phyloP scores from a whole-genome alignment of 2,797 vertebrate species.

The Sebastes trivittatus region DNA sequence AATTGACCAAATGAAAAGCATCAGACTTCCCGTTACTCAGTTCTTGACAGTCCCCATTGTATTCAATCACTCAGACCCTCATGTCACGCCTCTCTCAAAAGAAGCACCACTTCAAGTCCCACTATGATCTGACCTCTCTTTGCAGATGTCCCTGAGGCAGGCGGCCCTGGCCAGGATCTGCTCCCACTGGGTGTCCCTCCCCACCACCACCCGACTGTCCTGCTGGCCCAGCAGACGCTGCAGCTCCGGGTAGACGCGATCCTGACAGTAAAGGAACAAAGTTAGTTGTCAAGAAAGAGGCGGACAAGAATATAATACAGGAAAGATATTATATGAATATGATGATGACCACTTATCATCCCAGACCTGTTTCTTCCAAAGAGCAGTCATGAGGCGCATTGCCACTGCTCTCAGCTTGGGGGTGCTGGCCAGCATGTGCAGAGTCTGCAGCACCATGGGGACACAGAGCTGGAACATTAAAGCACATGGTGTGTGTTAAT shows the following conservation, averaged over 20 bases:
- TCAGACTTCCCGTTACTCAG: not conserved
- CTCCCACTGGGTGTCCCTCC: constrained; percentile 92
- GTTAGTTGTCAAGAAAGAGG: not conserved
- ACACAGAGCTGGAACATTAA: constrained; percentile 88
- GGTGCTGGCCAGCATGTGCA: constrained; percentile 85
- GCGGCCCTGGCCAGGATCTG: constrained; percentile 90
- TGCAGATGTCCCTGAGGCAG: constrained; percentile 92
- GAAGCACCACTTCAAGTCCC: not conserved
- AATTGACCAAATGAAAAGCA: not conserved
- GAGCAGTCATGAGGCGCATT: constrained; percentile 87
- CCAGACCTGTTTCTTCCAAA: constrained; percentile 94
- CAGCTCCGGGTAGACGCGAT: constrained; percentile 94
- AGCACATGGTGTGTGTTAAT: constrained; percentile 2
- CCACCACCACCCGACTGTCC: constrained; percentile 80
- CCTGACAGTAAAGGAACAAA: constrained; percentile 72
- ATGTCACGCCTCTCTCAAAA: not conserved
- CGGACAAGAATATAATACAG: not conserved
- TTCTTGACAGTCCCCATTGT: not conserved
- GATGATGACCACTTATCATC: not conserved
- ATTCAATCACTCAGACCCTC: not conserved
- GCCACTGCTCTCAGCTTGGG: constrained; percentile 87
- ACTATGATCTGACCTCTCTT: constrained; percentile 83
- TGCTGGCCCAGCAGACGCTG: constrained; percentile 87
- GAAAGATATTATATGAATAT: not conserved
- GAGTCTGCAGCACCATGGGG: constrained; percentile 88